Percentiles rank a stretch among this genome's conserved stretches.
Evolutionary conservation across 2,113 vertebrate species (phyloP).

Genomic region (Lathamus discolor): DNA sequence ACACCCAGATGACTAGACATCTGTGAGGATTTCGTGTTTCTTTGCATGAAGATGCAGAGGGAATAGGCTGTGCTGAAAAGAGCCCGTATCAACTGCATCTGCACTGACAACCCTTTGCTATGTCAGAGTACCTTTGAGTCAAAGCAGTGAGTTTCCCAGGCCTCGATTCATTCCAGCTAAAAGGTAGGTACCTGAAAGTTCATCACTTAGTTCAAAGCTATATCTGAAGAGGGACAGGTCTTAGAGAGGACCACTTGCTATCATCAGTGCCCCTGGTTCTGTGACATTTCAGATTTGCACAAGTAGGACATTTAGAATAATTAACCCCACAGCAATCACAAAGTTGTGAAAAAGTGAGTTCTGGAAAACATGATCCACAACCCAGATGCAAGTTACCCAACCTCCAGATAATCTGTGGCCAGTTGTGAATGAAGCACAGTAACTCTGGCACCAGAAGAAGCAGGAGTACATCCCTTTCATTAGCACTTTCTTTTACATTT

Average conservation of each 20-base stretch:
- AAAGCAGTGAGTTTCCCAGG: background rate
- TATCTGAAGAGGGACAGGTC: background rate
- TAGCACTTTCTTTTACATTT: background rate
- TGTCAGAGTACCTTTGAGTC: background rate
- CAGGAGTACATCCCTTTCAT: background rate
- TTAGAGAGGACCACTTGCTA: background rate
- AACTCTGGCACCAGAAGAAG: background rate
- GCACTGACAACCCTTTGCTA: background rate
- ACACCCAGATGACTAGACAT: rapidly evolving
- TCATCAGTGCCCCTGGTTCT: background rate
- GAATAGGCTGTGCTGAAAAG: background rate
- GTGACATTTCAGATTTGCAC: background rate
- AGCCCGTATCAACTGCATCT: background rate
- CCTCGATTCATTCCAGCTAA: background rate
- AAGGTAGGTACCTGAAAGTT: background rate
- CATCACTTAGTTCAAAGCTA: background rate
- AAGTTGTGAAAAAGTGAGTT: background rate
- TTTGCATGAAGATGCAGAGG: background rate
- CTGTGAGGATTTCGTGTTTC: background rate
- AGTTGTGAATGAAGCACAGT: background rate
- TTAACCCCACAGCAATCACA: background rate
- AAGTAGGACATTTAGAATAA: background rate
- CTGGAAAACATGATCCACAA: background rate
- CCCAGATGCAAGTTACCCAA: background rate
- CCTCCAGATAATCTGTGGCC: no score